Percentiles rank a stretch among this genome's conserved stretches.
These are phyloP conservation scores for Scaptomyza caliginosa DNA, from an alignment of 2,888 invertebrate species.

Conservation along the genomic window DNA sequence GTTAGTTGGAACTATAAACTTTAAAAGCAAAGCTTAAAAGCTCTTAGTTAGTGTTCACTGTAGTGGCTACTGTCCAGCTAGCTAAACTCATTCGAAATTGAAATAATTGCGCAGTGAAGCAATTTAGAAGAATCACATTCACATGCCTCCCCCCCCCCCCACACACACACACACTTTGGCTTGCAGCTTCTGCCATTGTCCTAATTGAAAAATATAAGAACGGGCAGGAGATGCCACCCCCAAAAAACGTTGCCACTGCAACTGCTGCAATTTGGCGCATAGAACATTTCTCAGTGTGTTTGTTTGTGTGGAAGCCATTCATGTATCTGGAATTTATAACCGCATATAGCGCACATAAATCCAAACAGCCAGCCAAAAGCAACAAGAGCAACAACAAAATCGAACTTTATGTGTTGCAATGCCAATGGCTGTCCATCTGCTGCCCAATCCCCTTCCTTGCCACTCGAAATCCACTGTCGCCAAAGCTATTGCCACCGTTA, in stretches of 20 bases:
- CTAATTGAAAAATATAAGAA: conserved; percentile 74
- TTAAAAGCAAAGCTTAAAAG: neutral
- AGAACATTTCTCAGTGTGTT: conserved; percentile 49
- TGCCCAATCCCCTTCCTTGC: conserved; percentile 35
- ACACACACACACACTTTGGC: neutral
- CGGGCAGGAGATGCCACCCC: conserved; percentile 18
- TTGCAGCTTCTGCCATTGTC: conserved; percentile 36
- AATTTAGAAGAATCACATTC: conserved; percentile 82
- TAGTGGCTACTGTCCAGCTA: conserved; percentile 22
- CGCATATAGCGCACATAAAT: conserved; percentile 78
- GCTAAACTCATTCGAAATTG: conserved; percentile 72
- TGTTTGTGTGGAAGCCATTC: conserved; percentile 57
- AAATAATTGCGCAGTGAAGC: conserved; percentile 83
- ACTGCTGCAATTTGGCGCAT: conserved; percentile 76
- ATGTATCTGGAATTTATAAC: conserved; percentile 79
- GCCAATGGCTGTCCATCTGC: conserved; percentile 71
- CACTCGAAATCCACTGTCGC: conserved; percentile 59
- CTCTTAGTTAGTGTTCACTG: neutral
- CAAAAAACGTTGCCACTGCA: conserved; percentile 50
- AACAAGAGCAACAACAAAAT: conserved; percentile 50
- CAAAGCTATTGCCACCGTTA: conserved; percentile 80
- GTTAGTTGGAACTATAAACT: neutral
- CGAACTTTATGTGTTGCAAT: conserved; percentile 79
- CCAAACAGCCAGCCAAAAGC: conserved; percentile 51
- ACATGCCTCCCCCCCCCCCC: conserved; percentile 48